Conservation (phyloP, 2,888 invertebrate genomes). For the Thymelicus acteon region DNA sequence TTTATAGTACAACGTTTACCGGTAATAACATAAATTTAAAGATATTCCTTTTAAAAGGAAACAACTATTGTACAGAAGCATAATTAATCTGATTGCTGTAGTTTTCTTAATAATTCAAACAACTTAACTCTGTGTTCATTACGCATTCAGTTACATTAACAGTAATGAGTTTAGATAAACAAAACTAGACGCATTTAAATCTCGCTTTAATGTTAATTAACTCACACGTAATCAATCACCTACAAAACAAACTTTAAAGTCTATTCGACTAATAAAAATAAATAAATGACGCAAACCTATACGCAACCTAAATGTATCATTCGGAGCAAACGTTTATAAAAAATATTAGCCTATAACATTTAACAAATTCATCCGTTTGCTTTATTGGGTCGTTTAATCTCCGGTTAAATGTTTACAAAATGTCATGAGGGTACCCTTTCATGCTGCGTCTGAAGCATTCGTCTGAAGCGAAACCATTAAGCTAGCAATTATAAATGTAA, state of each 20-base stretch:
- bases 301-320: conserved; percentile 5
- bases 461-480: conserved; percentile 37
- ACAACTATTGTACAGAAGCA: not conserved
- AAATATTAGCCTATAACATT: conserved; percentile 20
- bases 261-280: conserved; percentile 6
- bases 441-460: conserved; percentile 38
- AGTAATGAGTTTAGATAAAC: conserved; percentile 23
- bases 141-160: conserved; percentile 17
- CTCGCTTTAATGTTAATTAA: conserved; percentile 26
- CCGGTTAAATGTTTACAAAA: conserved; percentile 31
- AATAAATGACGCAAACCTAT: conserved; percentile 22
- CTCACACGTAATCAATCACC: conserved; percentile 29
- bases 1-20: too few species aligned
- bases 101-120: conserved; percentile 8
- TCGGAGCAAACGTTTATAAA: conserved; percentile 17
- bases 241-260: conserved; percentile 19
- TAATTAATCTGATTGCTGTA: conserved; percentile 1
- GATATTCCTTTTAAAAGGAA: not conserved
- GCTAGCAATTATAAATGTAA: conserved; percentile 43
- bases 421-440: conserved; percentile 33
- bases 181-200: conserved; percentile 7
- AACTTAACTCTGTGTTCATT: conserved; percentile 8
- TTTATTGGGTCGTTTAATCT: conserved; percentile 21
- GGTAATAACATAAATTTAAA: not conserved
- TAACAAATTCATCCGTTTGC: conserved; percentile 22